Conservation (phyloP, 2,113 vertebrate species). For the Ranitomeya variabilis region DNA sequence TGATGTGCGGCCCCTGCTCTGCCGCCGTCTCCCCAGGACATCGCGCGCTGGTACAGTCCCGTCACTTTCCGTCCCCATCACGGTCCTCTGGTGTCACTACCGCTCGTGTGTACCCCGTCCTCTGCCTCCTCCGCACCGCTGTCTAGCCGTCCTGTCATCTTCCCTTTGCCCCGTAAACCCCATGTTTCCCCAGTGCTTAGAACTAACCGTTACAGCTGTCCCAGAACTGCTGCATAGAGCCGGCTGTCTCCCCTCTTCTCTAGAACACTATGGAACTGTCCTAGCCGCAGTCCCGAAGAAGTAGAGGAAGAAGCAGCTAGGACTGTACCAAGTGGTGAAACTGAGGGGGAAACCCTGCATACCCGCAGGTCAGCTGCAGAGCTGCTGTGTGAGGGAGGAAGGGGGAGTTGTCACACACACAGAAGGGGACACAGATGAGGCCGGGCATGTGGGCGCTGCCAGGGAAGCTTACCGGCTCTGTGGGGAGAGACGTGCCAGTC, state of each 20-base stretch:
- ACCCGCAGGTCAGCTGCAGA: constrained; percentile 35
- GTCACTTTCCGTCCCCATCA: neutral
- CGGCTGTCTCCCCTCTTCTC: constrained; percentile 15
- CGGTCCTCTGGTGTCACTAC: neutral
- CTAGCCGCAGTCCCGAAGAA: neutral
- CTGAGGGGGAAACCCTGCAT: constrained; percentile 9
- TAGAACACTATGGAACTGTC: constrained; percentile 30
- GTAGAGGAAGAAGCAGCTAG: neutral
- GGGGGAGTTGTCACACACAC: constrained; percentile 59
- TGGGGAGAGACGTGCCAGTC: neutral
- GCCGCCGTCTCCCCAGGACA: neutral
- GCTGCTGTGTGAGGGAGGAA: constrained; percentile 2
- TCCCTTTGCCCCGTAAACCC: neutral
- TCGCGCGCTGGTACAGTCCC: neutral
- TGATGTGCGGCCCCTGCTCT: too few species aligned
- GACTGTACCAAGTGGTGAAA: constrained; percentile 41
- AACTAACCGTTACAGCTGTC: constrained; percentile 43
- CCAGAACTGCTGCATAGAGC: constrained; percentile 8
- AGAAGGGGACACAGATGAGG: constrained; percentile 51
- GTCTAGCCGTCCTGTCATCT: neutral
- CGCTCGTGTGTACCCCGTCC: too few species aligned
- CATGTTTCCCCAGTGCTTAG: neutral
- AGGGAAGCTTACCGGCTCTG: neutral
- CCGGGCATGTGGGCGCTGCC: neutral
- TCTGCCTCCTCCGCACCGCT: neutral